Evolutionary conservation across 53 echinoderm and acorn worm species (phyloP).

Genomic region (Pentamera pediparva): DNA sequence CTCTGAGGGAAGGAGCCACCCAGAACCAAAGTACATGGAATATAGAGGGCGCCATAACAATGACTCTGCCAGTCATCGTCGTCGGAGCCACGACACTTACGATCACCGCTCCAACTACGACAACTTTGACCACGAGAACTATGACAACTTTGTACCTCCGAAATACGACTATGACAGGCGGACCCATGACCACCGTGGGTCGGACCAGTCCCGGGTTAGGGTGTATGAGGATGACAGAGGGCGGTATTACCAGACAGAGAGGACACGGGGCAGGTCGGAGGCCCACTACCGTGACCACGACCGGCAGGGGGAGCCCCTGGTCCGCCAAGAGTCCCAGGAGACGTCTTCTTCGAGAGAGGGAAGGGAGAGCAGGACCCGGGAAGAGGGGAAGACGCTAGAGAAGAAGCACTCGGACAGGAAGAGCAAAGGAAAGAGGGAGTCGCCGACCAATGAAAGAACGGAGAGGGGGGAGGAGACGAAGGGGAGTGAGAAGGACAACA

Average conservation of each 20-base stretch:
- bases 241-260: not conserved
- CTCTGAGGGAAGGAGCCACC: constrained; percentile 29
- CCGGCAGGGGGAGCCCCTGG: not conserved
- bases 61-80: not conserved
- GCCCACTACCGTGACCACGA: not conserved
- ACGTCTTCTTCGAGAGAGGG: not conserved
- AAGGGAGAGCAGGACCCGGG: not conserved
- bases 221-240: not conserved
- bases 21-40: constrained; percentile 1
- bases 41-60: not conserved
- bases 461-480: not conserved
- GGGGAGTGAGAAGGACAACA: not conserved
- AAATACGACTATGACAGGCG: not conserved
- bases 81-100: not conserved
- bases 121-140: not conserved
- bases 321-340: not conserved
- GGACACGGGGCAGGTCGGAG: not conserved
- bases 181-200: not conserved
- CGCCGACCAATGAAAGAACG: not conserved
- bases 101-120: not conserved
- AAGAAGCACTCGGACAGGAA: not conserved
- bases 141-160: not conserved
- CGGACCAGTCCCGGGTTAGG: not conserved
- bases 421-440: not conserved
- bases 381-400: not conserved